Evolutionary conservation across 2,888 invertebrate genomes (phyloP), one percentile per base, ranked within the genome.

Genomic region (Rhagophthalmus giganteus): DNA sequence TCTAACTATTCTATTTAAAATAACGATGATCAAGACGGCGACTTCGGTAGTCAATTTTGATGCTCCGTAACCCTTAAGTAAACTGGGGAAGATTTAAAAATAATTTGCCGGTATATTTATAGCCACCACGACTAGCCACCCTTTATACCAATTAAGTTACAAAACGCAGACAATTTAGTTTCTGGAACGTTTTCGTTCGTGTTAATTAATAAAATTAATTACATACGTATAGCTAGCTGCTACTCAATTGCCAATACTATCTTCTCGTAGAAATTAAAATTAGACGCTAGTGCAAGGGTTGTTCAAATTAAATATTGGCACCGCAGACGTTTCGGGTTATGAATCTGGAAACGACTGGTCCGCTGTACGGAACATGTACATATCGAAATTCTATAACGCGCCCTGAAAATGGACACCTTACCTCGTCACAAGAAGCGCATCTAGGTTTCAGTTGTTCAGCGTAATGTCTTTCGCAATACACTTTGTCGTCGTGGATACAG

Each of bases 351-450:
- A 20, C 20, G 20, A 28, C 35, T 45, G 20, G 45, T 32, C 45
- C 12, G 8, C 38, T 35, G 15, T n/a, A n/a, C n/a, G n/a, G n/a
- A n/a, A n/a, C n/a, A n/a, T n/a, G n/a, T n/a, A n/a, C n/a, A n/a
- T n/a, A n/a, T n/a, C n/a, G n/a, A 26, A 25, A 20, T 28, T 26
- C 14, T 5, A n/a, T 15, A 25, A n/a, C n/a, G n/a, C n/a, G n/a
- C n/a, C n/a, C n/a, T n/a, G n/a, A n/a, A n/a, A n/a, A n/a, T n/a
- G n/a, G n/a, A n/a, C n/a, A n/a, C n/a, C n/a, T n/a, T 73, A 99
- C 98, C 91, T 99, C 98, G 78, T 98, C 97, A 78, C 98, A 99
- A 62, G 94, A 90, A 57, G 93, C 86, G 75, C 98, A 98, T 66
- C 98, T 81, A 9, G 98, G 96, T 75, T 95, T 94, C 71, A 97